Evolutionary conservation across 2,888 invertebrate genomes (phyloP).

Genomic region (Seira musarum): DNA sequence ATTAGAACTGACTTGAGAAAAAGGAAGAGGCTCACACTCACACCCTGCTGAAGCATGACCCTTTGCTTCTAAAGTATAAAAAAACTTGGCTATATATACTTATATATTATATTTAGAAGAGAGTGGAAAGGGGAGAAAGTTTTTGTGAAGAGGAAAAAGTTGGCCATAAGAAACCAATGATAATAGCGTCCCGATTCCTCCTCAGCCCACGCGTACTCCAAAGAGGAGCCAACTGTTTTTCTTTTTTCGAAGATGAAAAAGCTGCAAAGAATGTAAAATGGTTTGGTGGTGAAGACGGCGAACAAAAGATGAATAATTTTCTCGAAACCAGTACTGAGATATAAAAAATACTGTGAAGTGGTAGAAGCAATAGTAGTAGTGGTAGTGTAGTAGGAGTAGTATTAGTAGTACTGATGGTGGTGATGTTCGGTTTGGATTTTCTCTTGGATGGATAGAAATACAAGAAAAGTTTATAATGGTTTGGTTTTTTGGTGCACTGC

Average conservation of each 20-base stretch:
- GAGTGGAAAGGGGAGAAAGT: constrained; percentile 18
- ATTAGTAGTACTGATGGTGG: no score
- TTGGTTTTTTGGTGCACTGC: constrained; percentile 17
- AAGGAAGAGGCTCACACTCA: constrained; percentile 12
- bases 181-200: constrained; percentile 18
- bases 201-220: neutral
- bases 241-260: neutral
- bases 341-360: neutral
- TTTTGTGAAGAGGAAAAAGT: constrained; percentile 12
- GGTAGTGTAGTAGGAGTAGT: no score
- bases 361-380: no score
- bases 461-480: constrained; percentile 8
- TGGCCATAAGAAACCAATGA: constrained; percentile 18
- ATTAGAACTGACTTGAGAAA: constrained; percentile 19
- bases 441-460: neutral
- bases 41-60: constrained; percentile 3
- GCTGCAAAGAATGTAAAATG: constrained; percentile 38
- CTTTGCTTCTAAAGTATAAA: neutral
- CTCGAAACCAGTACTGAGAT: neutral
- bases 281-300: constrained; percentile 11
- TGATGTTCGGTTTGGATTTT: neutral
- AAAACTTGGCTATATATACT: constrained; percentile 1
- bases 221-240: constrained; percentile 26
- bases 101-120: neutral
- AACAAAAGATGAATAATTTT: constrained; percentile 20